Percentiles rank a stretch among this genome's conserved stretches.
Evolutionary conservation across 2,113 vertebrate genomes (phyloP).

Genomic region (Cyanocitta stelleri): DNA sequence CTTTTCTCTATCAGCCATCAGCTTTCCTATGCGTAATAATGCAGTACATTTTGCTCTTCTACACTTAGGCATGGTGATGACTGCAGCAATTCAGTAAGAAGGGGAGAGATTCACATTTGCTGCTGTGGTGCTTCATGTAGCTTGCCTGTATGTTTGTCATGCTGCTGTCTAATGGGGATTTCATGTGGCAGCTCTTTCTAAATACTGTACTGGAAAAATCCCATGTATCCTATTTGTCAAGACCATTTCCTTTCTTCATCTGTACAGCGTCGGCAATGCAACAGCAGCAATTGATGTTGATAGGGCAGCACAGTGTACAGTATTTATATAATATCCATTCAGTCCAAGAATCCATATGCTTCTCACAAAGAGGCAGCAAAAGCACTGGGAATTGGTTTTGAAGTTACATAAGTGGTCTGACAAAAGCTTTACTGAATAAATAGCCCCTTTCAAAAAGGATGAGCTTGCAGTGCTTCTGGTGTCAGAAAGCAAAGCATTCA

Average conservation of each 20-base stretch:
- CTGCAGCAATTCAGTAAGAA: not conserved
- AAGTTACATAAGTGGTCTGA: slow-evolving; percentile 8
- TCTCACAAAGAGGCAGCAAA: not conserved
- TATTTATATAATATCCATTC: not conserved
- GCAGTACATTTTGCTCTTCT: not conserved
- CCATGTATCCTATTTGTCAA: not conserved
- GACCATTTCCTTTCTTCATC: slow-evolving; percentile 1
- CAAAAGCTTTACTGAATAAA: slow-evolving; percentile 19
- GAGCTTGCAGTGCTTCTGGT: not conserved
- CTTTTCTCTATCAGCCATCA: slow-evolving; percentile 6
- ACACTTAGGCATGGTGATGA: not conserved
- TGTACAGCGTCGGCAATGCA: not conserved
- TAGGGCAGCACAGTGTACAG: not conserved
- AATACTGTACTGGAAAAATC: slow-evolving; percentile 8
- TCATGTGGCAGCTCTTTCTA: not conserved
- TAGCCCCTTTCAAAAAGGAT: not conserved
- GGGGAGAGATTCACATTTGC: not conserved
- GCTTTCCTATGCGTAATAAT: not conserved
- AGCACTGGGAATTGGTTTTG: not conserved
- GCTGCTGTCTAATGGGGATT: not conserved
- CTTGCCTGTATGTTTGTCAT: not conserved
- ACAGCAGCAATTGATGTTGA: not conserved
- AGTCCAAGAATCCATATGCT: not conserved
- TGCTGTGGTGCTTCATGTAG: not conserved
- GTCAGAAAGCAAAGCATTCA: not conserved